phyloP scores from a whole-genome alignment of 2,888 invertebrate species.

The Microctonus aethiopoides region DNA sequence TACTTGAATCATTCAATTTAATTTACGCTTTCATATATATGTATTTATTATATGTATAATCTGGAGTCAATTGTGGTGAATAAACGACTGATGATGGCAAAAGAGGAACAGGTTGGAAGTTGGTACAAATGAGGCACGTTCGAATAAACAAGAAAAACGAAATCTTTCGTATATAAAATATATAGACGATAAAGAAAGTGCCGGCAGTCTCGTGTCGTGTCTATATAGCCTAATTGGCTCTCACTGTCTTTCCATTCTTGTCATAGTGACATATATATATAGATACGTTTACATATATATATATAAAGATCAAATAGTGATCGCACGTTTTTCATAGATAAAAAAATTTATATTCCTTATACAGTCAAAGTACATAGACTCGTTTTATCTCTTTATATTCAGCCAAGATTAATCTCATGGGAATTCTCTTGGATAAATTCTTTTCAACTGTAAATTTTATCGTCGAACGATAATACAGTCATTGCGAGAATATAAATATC shows the following conservation, averaged over 20 bases:
- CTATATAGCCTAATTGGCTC: constrained; percentile 56
- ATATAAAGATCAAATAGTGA: too few relatives aligned
- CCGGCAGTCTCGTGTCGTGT: constrained; percentile 38
- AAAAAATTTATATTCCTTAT: background rate
- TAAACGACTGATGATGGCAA: constrained; percentile 20
- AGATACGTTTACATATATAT: background rate
- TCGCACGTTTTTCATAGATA: background rate
- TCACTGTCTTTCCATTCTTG: constrained; percentile 48
- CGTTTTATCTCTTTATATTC: background rate
- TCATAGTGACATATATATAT: background rate
- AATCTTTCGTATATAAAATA: constrained; percentile 36
- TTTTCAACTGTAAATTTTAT: background rate
- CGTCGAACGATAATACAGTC: background rate
- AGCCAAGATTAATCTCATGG: background rate
- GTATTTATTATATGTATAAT: too few relatives aligned
- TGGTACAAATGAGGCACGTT: constrained; percentile 17
- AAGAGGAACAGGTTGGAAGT: constrained; percentile 35
- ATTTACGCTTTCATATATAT: background rate
- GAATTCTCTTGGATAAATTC: background rate
- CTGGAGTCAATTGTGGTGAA: constrained; percentile 21
- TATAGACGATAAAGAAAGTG: constrained; percentile 42
- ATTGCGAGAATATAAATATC: background rate
- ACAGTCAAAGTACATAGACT: background rate
- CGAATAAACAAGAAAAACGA: constrained; percentile 40
- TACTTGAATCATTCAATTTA: background rate